Evolutionary conservation across 2,797 vertebrate genomes (phyloP).

Genomic region (Cyclura pinguis): DNA sequence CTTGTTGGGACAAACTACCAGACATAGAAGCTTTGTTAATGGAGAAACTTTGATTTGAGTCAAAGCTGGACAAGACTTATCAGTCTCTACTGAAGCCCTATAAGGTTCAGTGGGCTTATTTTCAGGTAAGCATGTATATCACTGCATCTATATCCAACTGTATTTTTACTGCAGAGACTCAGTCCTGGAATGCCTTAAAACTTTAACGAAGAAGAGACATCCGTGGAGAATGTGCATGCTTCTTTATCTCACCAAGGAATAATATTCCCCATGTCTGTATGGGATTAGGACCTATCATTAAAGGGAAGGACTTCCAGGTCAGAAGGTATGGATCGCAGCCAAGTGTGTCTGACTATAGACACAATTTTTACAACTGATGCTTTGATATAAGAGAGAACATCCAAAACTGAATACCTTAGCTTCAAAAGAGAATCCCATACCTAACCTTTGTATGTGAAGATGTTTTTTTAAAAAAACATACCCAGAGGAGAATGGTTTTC

Average conservation of each 20-base stretch:
- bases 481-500: background rate
- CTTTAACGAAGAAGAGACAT: background rate
- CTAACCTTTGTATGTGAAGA: background rate
- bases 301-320: background rate
- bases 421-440: background rate
- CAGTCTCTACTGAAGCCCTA: background rate
- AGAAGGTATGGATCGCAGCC: background rate
- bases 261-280: background rate
- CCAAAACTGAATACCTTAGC: background rate
- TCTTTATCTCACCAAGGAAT: background rate
- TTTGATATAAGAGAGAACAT: background rate
- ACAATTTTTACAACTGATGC: background rate
- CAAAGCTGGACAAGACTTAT: background rate
- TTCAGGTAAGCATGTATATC: background rate
- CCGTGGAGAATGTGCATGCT: background rate
- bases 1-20: too few relatives aligned
- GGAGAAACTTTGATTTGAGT: background rate
- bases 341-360: background rate
- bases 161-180: background rate
- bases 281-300: background rate
- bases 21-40: background rate
- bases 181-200: background rate
- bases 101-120: background rate
- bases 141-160: background rate
- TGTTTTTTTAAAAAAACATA: too few relatives aligned